Percentiles rank a stretch among this genome's conserved stretches.
Conservation (phyloP, 2,797 vertebrate genomes). For the Scleropages formosus region DNA sequence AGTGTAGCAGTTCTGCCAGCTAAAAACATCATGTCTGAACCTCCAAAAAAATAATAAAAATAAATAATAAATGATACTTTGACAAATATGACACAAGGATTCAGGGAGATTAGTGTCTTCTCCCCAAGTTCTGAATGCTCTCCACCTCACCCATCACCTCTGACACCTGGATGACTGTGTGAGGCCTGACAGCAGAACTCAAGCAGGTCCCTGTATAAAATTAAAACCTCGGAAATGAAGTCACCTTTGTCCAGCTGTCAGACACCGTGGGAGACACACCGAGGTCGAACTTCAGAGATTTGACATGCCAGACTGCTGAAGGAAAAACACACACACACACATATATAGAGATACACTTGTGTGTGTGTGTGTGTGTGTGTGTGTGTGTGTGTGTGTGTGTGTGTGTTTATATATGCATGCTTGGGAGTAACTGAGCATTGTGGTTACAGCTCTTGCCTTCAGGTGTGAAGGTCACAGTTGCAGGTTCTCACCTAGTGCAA, state of each 20-base stretch:
- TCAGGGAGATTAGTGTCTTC: not conserved
- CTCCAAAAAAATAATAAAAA: too few species aligned
- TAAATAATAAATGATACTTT: too few species aligned
- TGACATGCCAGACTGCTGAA: conserved; percentile 9
- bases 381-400: too few species aligned
- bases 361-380: too few species aligned
- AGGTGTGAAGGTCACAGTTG: too few species aligned
- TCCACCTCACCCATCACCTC: conserved; percentile 15
- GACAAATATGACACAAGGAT: not conserved
- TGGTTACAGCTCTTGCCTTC: too few species aligned
- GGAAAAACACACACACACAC: conserved; percentile 24
- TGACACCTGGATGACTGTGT: not conserved
- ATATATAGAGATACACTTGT: too few species aligned
- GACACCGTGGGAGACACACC: not conserved
- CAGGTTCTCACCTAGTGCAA: too few species aligned
- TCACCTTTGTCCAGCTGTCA: not conserved
- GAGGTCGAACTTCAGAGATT: not conserved
- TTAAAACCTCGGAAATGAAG: conserved; percentile 19
- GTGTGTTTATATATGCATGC: too few species aligned
- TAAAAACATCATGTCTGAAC: too few species aligned
- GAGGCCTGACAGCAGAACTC: not conserved
- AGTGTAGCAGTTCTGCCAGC: too few species aligned
- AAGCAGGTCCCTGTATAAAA: conserved; percentile 8
- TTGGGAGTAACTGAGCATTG: too few species aligned
- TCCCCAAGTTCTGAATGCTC: not conserved